Conservation (phyloP, 2,888 invertebrate genomes). For the Xanthorhoe designata region DNA sequence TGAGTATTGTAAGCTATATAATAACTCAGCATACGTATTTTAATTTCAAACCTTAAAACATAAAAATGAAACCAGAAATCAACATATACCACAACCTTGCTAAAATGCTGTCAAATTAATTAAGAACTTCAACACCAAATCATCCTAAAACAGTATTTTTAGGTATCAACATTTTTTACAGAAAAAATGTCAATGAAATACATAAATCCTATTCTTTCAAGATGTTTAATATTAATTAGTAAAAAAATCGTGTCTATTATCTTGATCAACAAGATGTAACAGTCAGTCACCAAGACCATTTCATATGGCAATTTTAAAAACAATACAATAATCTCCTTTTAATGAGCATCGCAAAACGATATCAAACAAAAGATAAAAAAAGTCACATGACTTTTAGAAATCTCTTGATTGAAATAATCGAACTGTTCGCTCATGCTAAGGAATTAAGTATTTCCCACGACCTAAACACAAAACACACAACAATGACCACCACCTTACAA, state of each 20-base stretch:
- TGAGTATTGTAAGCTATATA: too few species aligned
- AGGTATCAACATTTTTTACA: not conserved
- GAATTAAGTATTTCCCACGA: constrained; percentile 13
- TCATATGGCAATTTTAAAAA: not conserved
- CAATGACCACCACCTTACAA: constrained; percentile 39
- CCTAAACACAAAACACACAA: constrained; percentile 34
- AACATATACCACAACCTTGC: constrained; percentile 11
- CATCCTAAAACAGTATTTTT: not conserved
- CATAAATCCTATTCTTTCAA: not conserved
- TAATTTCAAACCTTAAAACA: not conserved
- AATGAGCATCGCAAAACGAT: not conserved
- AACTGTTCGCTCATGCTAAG: not conserved
- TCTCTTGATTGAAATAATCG: not conserved
- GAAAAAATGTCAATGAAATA: not conserved
- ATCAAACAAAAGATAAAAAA: not conserved
- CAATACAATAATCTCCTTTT: not conserved
- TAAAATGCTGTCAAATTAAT: constrained; percentile 1
- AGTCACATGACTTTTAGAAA: not conserved
- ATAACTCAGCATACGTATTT: too few species aligned
- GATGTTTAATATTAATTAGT: not conserved
- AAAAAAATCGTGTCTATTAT: not conserved
- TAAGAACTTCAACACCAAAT: not conserved
- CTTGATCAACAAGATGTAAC: not conserved
- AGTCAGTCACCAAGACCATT: not conserved
- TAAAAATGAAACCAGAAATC: not conserved